Evolutionary conservation across 1,140 invertebrate genomes (phyloP), one percentile per base, ranked within the genome.

Genomic region (Aradophagus sp.): DNA sequence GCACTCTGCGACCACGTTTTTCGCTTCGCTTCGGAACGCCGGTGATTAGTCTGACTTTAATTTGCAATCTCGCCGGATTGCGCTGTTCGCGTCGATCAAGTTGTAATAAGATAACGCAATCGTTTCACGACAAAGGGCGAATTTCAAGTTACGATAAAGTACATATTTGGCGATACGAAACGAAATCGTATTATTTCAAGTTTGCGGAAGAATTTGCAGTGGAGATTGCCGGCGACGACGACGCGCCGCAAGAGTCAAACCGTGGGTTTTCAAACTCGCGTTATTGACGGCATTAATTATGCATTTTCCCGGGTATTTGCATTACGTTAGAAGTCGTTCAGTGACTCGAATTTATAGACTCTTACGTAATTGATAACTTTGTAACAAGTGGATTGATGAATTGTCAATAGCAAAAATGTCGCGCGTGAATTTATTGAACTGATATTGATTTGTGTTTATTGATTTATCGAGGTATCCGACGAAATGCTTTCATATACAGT

Each of bases 91-190:
- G 61, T 48, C 36, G 42, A 55, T 23, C 27, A 41, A 61, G 23
- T 16, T 56, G 56, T 11, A 36, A 35, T 29, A 26, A 34, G 20
- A 32, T 48, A 56, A 62, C 36, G 67, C 17, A 56, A 63, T 58
- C 44, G 29, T 20, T 2, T 16, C 58, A 63, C 52, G 52, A 59
- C 38, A 58, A 70, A 70, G 20, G 53, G 34, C 53, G 53, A 63
- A 52, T 34, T 53, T 14, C 2, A 38, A 63, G 31, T 41, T 58
- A 47, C 58, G 58, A 70, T 41, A 70, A 62, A 70, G 58, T 63
- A 70, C 67, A 70, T 70, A 63, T 70, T 63, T 70, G 58, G 52
- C 45, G 39, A 63, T 53, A 69, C 66, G 42, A 56, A 52, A 63
- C 42, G 66, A 56, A 62, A 44, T 62, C 34, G 13, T 17, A 48